These are phyloP conservation scores for Chitala chitala DNA, from an alignment of 2,113 vertebrate genomes.

Conservation along the genomic window DNA sequence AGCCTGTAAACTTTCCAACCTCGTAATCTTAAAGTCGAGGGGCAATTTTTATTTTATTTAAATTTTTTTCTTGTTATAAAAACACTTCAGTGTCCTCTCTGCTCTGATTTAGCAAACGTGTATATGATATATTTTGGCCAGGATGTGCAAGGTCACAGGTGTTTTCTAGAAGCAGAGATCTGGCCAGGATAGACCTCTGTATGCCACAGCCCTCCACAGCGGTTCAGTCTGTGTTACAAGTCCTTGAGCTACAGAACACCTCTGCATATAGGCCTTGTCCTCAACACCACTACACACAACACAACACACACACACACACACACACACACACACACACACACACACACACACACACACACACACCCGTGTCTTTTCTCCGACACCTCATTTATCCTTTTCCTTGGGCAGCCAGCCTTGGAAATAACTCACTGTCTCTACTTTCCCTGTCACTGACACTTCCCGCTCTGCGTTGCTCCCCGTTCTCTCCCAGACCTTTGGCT, in stretches of 20 bases:
- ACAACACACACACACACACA: too few relatives aligned
- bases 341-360: neutral
- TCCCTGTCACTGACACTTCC: neutral
- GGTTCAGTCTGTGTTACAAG: neutral
- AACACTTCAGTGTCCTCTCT: too few relatives aligned
- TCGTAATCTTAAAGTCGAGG: too few relatives aligned
- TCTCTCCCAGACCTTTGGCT: too few relatives aligned
- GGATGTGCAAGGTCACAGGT: too few relatives aligned
- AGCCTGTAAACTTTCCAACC: too few relatives aligned
- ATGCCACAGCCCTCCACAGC: neutral
- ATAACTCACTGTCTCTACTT: conserved; percentile 22
- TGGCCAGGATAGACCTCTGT: neutral
- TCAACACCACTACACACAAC: neutral
- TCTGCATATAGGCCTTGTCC: conserved; percentile 3
- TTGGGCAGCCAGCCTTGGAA: conserved; percentile 9
- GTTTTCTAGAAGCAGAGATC: too few relatives aligned
- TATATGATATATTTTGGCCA: too few relatives aligned
- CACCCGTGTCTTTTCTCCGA: conserved; percentile 16
- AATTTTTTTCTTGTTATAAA: neutral
- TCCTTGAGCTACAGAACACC: neutral
- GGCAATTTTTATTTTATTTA: neutral
- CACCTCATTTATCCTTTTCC: conserved; percentile 27
- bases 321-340: too few relatives aligned
- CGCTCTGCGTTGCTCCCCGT: too few relatives aligned
- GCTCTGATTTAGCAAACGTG: too few relatives aligned